These are phyloP conservation scores for Drosophila pandora DNA, from an alignment of 1,140 invertebrate genomes.

Conservation along the genomic window DNA sequence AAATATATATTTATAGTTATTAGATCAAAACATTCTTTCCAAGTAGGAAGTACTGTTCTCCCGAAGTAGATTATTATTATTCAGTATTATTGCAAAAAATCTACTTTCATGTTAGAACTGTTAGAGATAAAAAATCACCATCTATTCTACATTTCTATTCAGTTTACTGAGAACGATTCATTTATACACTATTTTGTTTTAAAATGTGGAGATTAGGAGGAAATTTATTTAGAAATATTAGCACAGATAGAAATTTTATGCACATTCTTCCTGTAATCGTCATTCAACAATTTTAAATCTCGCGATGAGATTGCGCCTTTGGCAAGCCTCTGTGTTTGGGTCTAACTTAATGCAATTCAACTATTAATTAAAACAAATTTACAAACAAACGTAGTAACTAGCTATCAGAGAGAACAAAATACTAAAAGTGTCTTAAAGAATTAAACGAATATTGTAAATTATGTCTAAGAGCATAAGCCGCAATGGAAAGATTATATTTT, in stretches of 20 bases:
- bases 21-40: conserved; percentile 10
- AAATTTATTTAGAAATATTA: conserved; percentile 1
- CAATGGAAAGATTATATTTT: conserved; percentile 36
- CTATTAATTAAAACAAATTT: conserved; percentile 18
- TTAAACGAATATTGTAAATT: conserved; percentile 45
- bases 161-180: neutral
- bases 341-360: neutral
- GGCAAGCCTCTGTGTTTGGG: conserved; percentile 6
- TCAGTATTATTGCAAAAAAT: conserved; percentile 35
- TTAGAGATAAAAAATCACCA: conserved; percentile 24
- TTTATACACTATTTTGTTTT: neutral
- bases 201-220: neutral
- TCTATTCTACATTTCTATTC: neutral
- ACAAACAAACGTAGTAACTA: conserved; percentile 12
- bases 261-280: neutral
- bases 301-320: conserved; percentile 13
- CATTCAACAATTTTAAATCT: conserved; percentile 9
- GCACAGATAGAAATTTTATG: conserved; percentile 1
- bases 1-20: conserved; percentile 15
- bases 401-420: conserved; percentile 27
- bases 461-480: conserved; percentile 14
- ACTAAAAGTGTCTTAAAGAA: conserved; percentile 50
- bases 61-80: conserved; percentile 15
- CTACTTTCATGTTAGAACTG: conserved; percentile 3
- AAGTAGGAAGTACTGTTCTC: conserved; percentile 13